Percentiles rank a stretch among this genome's conserved stretches.
phyloP scores from a whole-genome alignment of 2,113 vertebrate genomes.

The Cathartes aura region DNA sequence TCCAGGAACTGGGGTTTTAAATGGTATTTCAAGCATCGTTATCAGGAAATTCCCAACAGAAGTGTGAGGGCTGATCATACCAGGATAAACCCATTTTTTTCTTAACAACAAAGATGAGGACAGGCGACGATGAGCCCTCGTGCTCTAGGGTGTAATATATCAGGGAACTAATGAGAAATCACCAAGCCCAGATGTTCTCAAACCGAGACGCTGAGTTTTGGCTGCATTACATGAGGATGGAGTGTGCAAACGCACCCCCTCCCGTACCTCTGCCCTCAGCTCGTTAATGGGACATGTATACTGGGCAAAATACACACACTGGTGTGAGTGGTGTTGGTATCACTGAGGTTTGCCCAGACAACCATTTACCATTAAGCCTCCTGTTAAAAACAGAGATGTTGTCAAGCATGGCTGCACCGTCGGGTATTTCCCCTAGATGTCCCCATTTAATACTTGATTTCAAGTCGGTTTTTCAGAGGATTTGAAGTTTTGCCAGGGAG shows the following conservation, averaged over 20 bases:
- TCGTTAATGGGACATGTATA: fast-evolving
- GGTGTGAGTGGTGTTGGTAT: fast-evolving
- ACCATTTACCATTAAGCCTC: fast-evolving
- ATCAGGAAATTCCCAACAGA: background rate
- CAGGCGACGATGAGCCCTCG: fast-evolving
- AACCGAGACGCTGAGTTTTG: background rate
- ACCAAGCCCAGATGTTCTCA: background rate
- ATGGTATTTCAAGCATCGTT: background rate
- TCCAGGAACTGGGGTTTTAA: background rate
- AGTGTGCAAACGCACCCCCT: fast-evolving
- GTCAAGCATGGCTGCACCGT: background rate
- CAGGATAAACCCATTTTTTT: background rate
- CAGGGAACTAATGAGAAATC: background rate
- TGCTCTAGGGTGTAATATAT: fast-evolving
- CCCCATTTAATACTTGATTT: constrained; percentile 20
- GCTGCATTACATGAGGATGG: background rate
- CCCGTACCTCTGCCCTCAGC: background rate
- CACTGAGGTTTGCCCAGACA: background rate
- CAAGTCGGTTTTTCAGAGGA: fast-evolving
- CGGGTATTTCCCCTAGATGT: constrained; percentile 63
- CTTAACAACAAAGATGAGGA: background rate
- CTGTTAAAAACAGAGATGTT: background rate
- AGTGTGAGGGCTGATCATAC: background rate
- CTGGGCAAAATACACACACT: fast-evolving
- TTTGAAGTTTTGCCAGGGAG: background rate